Evolutionary conservation across 1,140 invertebrate genomes (phyloP).

Genomic region (Anthonomus grandis): DNA sequence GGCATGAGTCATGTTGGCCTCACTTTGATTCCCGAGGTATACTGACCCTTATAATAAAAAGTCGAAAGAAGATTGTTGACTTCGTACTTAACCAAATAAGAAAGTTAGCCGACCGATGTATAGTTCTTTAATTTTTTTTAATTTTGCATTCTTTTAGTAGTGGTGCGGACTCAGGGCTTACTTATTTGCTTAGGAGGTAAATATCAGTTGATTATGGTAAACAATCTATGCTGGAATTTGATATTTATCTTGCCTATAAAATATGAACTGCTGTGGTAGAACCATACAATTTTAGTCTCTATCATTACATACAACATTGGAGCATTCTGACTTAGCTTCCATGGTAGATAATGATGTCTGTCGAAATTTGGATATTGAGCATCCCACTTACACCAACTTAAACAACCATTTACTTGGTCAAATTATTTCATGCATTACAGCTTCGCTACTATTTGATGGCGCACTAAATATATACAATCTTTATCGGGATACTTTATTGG

Average conservation of each 20-base stretch:
- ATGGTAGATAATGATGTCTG: slow-evolving; percentile 86
- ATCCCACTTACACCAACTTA: slow-evolving; percentile 76
- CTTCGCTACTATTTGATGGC: slow-evolving; percentile 83
- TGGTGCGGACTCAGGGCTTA: slow-evolving; percentile 85
- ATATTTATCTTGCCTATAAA: slow-evolving; percentile 86
- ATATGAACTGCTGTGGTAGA: slow-evolving; percentile 88
- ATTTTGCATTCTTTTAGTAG: slow-evolving; percentile 89
- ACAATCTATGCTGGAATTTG: slow-evolving; percentile 85
- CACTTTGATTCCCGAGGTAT: no score
- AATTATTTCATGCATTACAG: slow-evolving; percentile 84
- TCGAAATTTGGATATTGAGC: slow-evolving; percentile 81
- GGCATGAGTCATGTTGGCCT: no score
- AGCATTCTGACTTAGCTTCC: slow-evolving; percentile 84
- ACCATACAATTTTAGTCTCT: slow-evolving; percentile 85
- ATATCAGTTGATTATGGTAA: slow-evolving; percentile 88
- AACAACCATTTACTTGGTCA: slow-evolving; percentile 81
- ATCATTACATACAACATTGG: slow-evolving; percentile 74
- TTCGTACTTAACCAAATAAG: slow-evolving; percentile 73
- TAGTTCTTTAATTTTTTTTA: slow-evolving; percentile 81
- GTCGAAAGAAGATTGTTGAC: slow-evolving; percentile 84
- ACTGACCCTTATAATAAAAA: no score
- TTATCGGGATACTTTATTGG: no score
- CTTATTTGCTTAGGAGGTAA: slow-evolving; percentile 82
- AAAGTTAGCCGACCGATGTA: slow-evolving; percentile 82
- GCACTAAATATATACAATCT: slow-evolving; percentile 87